Evolutionary conservation across 1,140 invertebrate species (phyloP).

Genomic region (Tetramorium alpestre): DNA sequence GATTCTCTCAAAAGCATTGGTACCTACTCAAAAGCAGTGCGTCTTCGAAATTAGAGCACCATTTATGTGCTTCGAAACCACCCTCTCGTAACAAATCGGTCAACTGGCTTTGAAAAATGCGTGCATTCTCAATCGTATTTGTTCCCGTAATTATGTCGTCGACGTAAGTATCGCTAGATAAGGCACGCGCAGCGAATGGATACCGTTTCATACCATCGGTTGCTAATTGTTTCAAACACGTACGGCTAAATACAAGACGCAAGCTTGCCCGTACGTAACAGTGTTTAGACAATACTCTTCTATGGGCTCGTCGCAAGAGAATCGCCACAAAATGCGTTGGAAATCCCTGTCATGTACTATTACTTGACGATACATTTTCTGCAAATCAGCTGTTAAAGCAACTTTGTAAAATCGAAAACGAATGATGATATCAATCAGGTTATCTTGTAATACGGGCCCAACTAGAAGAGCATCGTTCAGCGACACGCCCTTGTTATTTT

Average conservation of each 20-base stretch:
- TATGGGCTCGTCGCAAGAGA: conserved; percentile 31
- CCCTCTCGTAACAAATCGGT: conserved; percentile 40
- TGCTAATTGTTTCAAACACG: conserved; percentile 68
- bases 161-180: conserved; percentile 74
- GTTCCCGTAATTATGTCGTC: conserved; percentile 78
- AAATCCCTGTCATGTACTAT: not conserved
- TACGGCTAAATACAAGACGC: conserved; percentile 73
- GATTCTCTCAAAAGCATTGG: not conserved
- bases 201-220: conserved; percentile 62
- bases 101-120: not conserved
- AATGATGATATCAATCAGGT: conserved; percentile 43
- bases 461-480: conserved; percentile 1
- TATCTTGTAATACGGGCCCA: conserved; percentile 5
- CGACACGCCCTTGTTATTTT: not conserved
- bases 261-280: conserved; percentile 80
- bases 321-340: conserved; percentile 2
- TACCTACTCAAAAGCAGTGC: not conserved
- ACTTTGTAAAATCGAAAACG: conserved; percentile 12
- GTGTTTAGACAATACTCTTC: conserved; percentile 75
- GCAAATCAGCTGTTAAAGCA: conserved; percentile 24
- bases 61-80: conserved; percentile 74
- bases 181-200: conserved; percentile 70
- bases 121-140: conserved; percentile 60
- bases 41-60: conserved; percentile 63
- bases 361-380: conserved; percentile 29